These are phyloP conservation scores for Nomada fabriciana DNA, from an alignment of 2,888 invertebrate genomes.

Conservation along the genomic window DNA sequence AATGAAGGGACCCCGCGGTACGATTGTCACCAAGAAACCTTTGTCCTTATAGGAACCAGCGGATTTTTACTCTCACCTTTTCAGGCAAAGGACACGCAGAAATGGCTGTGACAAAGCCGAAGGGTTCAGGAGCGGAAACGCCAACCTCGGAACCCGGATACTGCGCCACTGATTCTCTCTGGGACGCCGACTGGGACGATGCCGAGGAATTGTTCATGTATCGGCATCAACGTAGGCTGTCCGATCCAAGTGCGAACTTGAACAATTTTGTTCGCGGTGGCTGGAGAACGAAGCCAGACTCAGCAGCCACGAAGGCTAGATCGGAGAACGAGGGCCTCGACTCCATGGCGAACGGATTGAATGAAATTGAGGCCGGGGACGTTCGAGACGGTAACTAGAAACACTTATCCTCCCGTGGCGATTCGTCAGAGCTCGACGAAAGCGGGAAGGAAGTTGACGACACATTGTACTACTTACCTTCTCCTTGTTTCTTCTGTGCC, in stretches of 20 bases:
- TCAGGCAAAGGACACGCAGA: constrained; percentile 95
- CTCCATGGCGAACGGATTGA: constrained; percentile 92
- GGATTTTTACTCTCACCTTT: not conserved
- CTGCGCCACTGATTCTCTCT: constrained; percentile 92
- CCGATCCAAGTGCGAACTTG: constrained; percentile 96
- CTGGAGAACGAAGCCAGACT: constrained; percentile 89
- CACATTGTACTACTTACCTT: constrained; percentile 6
- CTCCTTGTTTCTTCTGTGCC: constrained; percentile 49
- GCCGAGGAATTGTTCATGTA: constrained; percentile 94
- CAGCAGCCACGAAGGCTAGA: constrained; percentile 88
- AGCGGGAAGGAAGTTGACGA: not conserved
- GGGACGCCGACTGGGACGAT: constrained; percentile 96
- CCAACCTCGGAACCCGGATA: constrained; percentile 96
- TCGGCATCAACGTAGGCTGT: constrained; percentile 92
- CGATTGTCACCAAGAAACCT: not conserved
- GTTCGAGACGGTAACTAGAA: constrained; percentile 92
- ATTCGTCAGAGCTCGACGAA: not conserved
- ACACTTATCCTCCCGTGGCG: not conserved
- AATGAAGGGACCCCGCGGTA: constrained; percentile 98
- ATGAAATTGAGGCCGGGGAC: constrained; percentile 97
- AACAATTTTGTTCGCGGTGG: constrained; percentile 93
- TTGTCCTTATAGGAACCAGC: not conserved
- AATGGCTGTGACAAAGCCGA: constrained; percentile 97
- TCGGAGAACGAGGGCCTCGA: constrained; percentile 97
- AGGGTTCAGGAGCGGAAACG: constrained; percentile 96